phyloP scores from a whole-genome alignment of 2,797 vertebrate genomes.

The Alosa sapidissima region DNA sequence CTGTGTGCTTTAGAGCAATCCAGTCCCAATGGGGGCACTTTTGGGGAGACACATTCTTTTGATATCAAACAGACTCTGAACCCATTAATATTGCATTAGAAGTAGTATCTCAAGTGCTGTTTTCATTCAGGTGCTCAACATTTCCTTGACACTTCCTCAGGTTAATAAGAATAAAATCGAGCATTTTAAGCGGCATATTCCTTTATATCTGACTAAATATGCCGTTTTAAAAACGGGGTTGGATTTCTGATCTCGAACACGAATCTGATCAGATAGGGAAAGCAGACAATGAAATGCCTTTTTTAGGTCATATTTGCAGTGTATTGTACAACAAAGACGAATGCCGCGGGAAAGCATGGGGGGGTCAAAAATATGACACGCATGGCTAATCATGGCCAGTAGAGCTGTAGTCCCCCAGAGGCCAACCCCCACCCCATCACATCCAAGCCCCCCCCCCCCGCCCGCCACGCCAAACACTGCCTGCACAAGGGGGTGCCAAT shows the following conservation, averaged over 20 bases:
- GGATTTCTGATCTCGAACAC: conserved; percentile 33
- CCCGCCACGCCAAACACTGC: conserved; percentile 35
- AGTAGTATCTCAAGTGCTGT: conserved; percentile 65
- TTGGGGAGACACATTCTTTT: conserved; percentile 70
- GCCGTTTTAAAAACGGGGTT: conserved; percentile 7
- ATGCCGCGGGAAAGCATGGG: conserved; percentile 69
- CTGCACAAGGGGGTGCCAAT: conserved; percentile 60
- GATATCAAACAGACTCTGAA: conserved; percentile 73
- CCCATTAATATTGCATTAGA: conserved; percentile 79
- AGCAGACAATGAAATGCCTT: conserved; percentile 69
- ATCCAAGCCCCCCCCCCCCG: not conserved
- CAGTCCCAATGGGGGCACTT: conserved; percentile 71
- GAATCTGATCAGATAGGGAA: conserved; percentile 60
- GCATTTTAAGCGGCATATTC: conserved; percentile 13
- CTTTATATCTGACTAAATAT: conserved; percentile 23
- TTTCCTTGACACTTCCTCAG: conserved; percentile 69
- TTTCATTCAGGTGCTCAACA: conserved; percentile 69
- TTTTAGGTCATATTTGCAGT: conserved; percentile 73
- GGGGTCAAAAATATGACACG: conserved; percentile 66
- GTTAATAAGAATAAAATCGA: conserved; percentile 62
- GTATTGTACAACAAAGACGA: conserved; percentile 68
- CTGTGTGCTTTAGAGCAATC: conserved; percentile 68
- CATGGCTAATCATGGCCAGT: conserved; percentile 62
- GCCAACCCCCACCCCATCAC: not conserved
- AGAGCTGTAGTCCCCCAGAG: conserved; percentile 33